A percentile compares a stretch with the other conserved stretches of the same genome.
Evolutionary conservation across 2,888 invertebrate species (phyloP).

Genomic region (Cyclophora punctaria): DNA sequence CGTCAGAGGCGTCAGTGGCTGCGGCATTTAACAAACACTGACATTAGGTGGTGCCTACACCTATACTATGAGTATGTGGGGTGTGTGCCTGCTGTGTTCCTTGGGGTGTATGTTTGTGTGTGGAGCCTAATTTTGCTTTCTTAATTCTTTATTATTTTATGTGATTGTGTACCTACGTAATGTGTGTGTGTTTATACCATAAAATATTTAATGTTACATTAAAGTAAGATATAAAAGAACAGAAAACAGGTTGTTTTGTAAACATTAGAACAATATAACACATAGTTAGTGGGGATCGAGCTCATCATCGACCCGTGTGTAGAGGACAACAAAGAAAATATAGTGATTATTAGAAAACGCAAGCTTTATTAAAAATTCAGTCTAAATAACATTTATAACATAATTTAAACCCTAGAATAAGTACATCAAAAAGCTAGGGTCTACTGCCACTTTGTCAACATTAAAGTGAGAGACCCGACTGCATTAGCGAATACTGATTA

Average conservation of each 20-base stretch:
- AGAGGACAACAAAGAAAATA: conserved; percentile 51
- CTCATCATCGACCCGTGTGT: conserved; percentile 49
- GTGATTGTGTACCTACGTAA: too few relatives aligned
- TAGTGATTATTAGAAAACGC: conserved; percentile 57
- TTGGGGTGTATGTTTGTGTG: too few relatives aligned
- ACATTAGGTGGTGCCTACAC: background rate
- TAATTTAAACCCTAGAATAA: conserved; percentile 41
- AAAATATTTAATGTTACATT: too few relatives aligned
- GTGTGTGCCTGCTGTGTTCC: too few relatives aligned
- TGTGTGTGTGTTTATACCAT: too few relatives aligned
- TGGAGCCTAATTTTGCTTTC: too few relatives aligned
- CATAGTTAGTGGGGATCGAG: conserved; percentile 53
- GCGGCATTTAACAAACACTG: conserved; percentile 27
- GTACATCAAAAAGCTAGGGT: conserved; percentile 48
- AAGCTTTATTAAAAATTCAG: conserved; percentile 74
- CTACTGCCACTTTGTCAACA: conserved; percentile 52
- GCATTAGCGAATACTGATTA: conserved; percentile 70
- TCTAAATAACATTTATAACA: conserved; percentile 58
- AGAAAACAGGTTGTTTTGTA: background rate
- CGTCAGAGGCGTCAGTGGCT: conserved; percentile 65
- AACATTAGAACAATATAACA: conserved; percentile 13
- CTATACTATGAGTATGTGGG: too few relatives aligned
- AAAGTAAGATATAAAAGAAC: too few relatives aligned
- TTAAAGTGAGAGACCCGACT: conserved; percentile 64
- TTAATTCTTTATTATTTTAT: too few relatives aligned